These are phyloP conservation scores for Erithacus rubecula DNA, from an alignment of 2,797 vertebrate species.

Conservation along the genomic window DNA sequence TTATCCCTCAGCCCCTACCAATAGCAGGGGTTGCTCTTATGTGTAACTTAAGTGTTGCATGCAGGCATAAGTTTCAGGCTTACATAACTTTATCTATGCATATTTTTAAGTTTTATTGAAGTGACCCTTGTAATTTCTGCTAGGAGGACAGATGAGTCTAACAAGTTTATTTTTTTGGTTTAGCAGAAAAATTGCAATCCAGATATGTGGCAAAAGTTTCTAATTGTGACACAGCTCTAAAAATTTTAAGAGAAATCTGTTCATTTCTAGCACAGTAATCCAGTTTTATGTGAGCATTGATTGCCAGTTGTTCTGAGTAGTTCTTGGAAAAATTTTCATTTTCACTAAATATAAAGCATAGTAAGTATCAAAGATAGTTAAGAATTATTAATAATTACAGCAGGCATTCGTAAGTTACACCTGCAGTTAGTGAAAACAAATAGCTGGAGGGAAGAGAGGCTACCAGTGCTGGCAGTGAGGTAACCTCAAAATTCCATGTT, in stretches of 20 bases:
- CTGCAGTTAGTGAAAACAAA: neutral
- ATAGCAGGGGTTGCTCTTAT: rapidly evolving
- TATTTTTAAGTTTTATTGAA: too few relatives aligned
- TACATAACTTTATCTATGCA: too few relatives aligned
- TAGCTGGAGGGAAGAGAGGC: neutral
- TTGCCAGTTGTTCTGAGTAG: neutral
- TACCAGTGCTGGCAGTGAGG: neutral
- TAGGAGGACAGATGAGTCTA: neutral
- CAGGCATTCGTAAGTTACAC: neutral
- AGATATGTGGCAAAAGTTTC: neutral
- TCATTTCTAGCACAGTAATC: neutral
- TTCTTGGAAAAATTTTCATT: neutral
- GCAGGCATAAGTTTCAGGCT: neutral
- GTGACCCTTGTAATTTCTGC: neutral
- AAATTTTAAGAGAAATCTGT: neutral
- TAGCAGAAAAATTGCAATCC: neutral
- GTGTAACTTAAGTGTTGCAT: neutral
- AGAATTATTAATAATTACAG: too few relatives aligned
- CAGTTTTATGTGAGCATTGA: neutral
- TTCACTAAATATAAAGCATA: neutral
- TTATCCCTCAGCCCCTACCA: neutral
- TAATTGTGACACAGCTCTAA: neutral
- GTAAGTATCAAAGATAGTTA: neutral
- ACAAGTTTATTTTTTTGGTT: neutral
- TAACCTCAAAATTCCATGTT: rapidly evolving